Base-by-base conservation (phyloP, 2,797 vertebrate species). In the Selene dorsalis region DNA sequence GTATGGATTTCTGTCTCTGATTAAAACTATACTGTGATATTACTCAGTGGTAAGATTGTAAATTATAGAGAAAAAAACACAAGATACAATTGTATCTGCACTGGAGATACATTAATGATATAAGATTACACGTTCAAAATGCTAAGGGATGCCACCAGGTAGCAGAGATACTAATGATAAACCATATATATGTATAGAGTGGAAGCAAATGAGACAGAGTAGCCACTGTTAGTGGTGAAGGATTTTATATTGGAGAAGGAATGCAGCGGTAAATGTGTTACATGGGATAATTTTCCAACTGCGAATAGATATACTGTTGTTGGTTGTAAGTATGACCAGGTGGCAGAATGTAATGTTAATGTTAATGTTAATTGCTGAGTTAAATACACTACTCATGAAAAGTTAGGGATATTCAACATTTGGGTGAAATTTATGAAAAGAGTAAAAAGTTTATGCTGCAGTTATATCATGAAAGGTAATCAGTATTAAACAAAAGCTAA, bases 11-110 rank as follows among this genome's bases (percentile, higher is more conserved):
- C 1, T 35, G 17, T 57, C 35, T 69, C 30, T 10, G 48, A 32
- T 73, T 56, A 55, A 70, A 76, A n/a, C 26, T 45, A 17, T 13
- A 26, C 30, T 66, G 65, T 60, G 2, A 48, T 69, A 75, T 48
- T 26, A 65, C 17, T 10, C 20, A 57, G 32, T 7, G 22, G 30
- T 47, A 18, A 67, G 22, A 24, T 32, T 52, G n/a, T 67, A 52
- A 65, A 39, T 16, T 9, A 56, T 7, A 39, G 8, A 39, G 22
- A 32, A 24, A 16, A 39, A 59, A 73, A 39, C 32, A 60, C 58
- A 66, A 59, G 48, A n/a, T 58, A 22, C 13, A 63, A 4, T 13
- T 57, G 18, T 28, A 48, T 48, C 18, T 58, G 26, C 43, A 48
- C 1, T 53, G 2, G 39, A 35, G 32, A 28, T 60, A 28, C 39